Evolutionary conservation across 2,888 invertebrate genomes (phyloP).

Genomic region (Agrotis exclamationis): DNA sequence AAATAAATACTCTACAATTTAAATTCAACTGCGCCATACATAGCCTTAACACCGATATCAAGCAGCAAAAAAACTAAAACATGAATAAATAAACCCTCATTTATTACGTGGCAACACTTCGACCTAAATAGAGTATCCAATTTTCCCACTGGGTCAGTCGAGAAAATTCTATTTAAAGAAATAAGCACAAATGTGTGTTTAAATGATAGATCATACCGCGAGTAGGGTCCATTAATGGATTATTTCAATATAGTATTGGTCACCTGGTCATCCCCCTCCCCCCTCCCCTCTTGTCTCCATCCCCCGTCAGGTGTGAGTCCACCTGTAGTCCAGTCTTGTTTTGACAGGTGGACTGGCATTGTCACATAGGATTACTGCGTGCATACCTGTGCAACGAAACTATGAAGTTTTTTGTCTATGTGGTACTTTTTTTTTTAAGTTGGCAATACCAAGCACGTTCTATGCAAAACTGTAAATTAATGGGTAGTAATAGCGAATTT

Average conservation of each 20-base stretch:
- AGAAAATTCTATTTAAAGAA: conserved; percentile 50
- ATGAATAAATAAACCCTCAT: conserved; percentile 37
- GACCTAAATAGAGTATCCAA: conserved; percentile 33
- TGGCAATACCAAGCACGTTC: conserved; percentile 47
- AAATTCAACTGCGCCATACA: conserved; percentile 35
- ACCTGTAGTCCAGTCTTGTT: conserved; percentile 86
- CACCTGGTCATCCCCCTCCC: conserved; percentile 60
- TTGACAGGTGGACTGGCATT: conserved; percentile 84
- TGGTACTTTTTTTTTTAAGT: conserved; percentile 40
- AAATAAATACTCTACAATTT: conserved; percentile 28
- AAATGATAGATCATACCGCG: conserved; percentile 58
- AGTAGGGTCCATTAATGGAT: conserved; percentile 61
- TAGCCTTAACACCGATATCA: conserved; percentile 38
- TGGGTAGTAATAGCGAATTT: conserved; percentile 51
- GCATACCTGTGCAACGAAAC: conserved; percentile 61
- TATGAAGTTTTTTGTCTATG: conserved; percentile 58
- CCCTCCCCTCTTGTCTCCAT: conserved; percentile 41
- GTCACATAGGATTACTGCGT: conserved; percentile 77
- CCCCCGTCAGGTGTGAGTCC: conserved; percentile 80
- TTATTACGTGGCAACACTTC: conserved; percentile 23
- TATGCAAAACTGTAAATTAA: conserved; percentile 61
- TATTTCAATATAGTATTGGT: conserved; percentile 66
- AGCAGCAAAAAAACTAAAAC: conserved; percentile 40
- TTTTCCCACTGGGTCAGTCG: conserved; percentile 44
- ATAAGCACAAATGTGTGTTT: conserved; percentile 42